These are phyloP conservation scores for Bombylius major DNA, from an alignment of 2,888 invertebrate species.

Conservation along the genomic window DNA sequence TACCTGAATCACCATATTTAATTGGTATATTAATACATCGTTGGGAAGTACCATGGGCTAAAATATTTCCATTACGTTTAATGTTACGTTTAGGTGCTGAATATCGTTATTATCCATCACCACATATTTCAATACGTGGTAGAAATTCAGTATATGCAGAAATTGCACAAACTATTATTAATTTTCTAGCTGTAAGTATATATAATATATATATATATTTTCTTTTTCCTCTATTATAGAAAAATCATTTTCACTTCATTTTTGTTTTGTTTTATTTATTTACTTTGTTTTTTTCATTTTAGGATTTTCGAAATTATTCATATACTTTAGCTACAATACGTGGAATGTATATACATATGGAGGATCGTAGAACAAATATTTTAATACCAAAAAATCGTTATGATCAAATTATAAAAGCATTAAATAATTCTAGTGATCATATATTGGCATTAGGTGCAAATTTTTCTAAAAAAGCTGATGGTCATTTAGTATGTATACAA, in stretches of 20 bases:
- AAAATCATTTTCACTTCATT: background rate
- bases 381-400: constrained; percentile 63
- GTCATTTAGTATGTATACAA: constrained; percentile 79
- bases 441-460: constrained; percentile 73
- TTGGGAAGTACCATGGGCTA: constrained; percentile 46
- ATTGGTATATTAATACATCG: constrained; percentile 68
- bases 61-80: constrained; percentile 60
- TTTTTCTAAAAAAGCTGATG: constrained; percentile 67
- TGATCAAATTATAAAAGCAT: constrained; percentile 58
- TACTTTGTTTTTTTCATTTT: constrained; percentile 12
- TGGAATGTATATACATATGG: constrained; percentile 70
- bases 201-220: background rate
- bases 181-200: constrained; percentile 53
- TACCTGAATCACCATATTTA: constrained; percentile 62
- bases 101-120: constrained; percentile 75
- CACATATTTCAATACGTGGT: constrained; percentile 62
- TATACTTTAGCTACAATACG: constrained; percentile 65
- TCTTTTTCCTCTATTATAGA: background rate
- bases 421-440: constrained; percentile 70
- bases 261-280: background rate
- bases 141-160: constrained; percentile 71
- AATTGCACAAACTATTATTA: constrained; percentile 79
- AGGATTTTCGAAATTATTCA: constrained; percentile 72
- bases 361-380: constrained; percentile 64
- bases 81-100: constrained; percentile 70